Evolutionary conservation across 2,113 vertebrate genomes (phyloP).

Genomic region (Cephalophus harveyi): DNA sequence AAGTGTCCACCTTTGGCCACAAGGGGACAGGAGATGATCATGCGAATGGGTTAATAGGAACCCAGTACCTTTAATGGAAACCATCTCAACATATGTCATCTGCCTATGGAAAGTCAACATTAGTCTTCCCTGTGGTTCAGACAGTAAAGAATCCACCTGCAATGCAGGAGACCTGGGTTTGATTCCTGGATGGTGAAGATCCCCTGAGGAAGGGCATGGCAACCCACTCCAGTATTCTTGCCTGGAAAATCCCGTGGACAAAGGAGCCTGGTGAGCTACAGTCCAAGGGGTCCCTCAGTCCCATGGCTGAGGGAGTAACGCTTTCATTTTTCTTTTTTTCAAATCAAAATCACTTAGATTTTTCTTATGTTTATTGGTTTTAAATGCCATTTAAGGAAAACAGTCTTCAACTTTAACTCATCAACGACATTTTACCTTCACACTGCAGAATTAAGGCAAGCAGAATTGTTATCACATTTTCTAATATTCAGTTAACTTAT

Average conservation of each 20-base stretch:
- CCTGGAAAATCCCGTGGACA: neutral
- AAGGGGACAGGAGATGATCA: slow-evolving; percentile 29
- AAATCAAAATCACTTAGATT: neutral
- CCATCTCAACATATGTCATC: neutral
- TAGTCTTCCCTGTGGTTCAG: neutral
- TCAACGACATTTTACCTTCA: neutral
- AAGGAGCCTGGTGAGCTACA: neutral
- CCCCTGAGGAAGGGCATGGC: neutral
- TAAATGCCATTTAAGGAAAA: neutral
- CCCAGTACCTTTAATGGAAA: neutral
- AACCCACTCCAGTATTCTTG: neutral
- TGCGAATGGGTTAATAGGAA: neutral
- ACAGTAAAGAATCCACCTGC: neutral
- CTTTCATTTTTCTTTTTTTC: neutral
- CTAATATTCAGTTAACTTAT: neutral
- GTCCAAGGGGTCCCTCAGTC: neutral
- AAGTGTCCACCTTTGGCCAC: neutral
- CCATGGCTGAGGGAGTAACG: neutral
- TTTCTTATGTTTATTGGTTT: neutral
- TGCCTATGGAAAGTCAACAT: neutral
- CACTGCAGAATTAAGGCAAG: neutral
- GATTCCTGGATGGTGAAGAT: neutral
- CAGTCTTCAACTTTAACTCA: neutral
- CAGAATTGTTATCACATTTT: neutral
- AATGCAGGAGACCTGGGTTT: neutral